Evolutionary conservation across 1,140 invertebrate genomes (phyloP).

Genomic region (Sarcophaga bullata): DNA sequence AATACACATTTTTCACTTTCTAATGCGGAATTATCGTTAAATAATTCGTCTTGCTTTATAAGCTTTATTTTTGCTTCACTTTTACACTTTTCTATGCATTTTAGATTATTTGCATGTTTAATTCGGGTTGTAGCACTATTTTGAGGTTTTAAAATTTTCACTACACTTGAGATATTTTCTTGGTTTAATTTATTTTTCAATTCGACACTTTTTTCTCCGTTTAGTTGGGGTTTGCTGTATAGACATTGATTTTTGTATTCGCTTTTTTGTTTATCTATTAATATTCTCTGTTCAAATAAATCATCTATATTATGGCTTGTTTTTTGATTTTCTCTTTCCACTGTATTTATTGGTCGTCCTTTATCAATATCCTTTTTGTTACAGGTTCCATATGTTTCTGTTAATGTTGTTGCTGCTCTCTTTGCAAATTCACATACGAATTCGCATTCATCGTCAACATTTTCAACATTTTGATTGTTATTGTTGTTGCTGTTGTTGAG

Average conservation of each 20-base stretch:
- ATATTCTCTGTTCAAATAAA: neutral
- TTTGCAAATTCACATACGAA: neutral
- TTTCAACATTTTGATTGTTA: neutral
- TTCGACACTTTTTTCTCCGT: neutral
- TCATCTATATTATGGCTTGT: neutral
- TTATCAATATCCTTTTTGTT: slow-evolving; percentile 27
- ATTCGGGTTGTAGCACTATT: neutral
- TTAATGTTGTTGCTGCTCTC: neutral
- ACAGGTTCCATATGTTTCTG: slow-evolving; percentile 32
- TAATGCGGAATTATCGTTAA: neutral
- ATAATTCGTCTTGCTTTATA: neutral
- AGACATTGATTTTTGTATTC: slow-evolving; percentile 10
- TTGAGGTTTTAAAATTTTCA: neutral
- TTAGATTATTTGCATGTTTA: neutral
- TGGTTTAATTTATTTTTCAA: neutral
- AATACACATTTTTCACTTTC: slow-evolving; percentile 6
- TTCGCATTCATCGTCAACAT: slow-evolving; percentile 3
- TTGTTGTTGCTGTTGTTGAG: slow-evolving; percentile 8
- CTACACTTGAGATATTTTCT: neutral
- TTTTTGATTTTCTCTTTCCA: neutral
- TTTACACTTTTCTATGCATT: neutral
- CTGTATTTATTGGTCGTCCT: neutral
- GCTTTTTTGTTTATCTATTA: slow-evolving; percentile 23
- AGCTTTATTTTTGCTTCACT: neutral
- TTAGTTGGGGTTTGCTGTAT: too few species aligned